Evolutionary conservation across 2,113 vertebrate species (phyloP), one percentile per base, ranked within the genome.

Genomic region (Monopterus albus): DNA sequence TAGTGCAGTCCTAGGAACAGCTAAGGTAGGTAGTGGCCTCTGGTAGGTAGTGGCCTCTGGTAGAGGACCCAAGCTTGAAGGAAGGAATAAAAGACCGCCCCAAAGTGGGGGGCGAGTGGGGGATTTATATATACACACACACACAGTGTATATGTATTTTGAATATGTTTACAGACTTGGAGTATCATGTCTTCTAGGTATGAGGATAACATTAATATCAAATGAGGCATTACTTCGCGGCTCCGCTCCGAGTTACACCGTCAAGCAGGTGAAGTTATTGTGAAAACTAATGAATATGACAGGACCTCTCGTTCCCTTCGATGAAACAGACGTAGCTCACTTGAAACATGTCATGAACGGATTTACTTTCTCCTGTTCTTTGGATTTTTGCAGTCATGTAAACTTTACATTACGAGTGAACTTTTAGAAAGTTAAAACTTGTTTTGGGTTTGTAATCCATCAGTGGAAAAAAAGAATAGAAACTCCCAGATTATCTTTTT

Each of bases 401-500:
- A 65, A 82, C 42, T 67, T 58, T 14, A 12, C 25, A 13, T 28
- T 12, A 1, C 33, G 46, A 23, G 45, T 25, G 38, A 73, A 70
- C 58, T 70, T 63, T 39, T 23, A 38, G 2, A 72, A 18, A 50
- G 25, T 14, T 31, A 5, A 66, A 75, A 52, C n/a, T 60, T 50
- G 7, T 56, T 40, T 38, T 55, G 38, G 55, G 57, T 35, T 13
- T 49, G n/a, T n/a, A 43, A 65, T 80, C 51, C 23, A 65, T 82
- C 72, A 64, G 38, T 14, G 2, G 1, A 11, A 35, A 17, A n/a
- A 51, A 25, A 42, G 15, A 26, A 38, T 6, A 38, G 31, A 68
- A 52, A 38, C 29, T 43, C 39, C 36, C 21, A 81, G 42, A 81
- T 83, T 74, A 58, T 20, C 21, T 74, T 74, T 83, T 74, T 50